These are phyloP conservation scores for Siniperca obscura DNA, from an alignment of 2,797 vertebrate species.

Conservation along the genomic window DNA sequence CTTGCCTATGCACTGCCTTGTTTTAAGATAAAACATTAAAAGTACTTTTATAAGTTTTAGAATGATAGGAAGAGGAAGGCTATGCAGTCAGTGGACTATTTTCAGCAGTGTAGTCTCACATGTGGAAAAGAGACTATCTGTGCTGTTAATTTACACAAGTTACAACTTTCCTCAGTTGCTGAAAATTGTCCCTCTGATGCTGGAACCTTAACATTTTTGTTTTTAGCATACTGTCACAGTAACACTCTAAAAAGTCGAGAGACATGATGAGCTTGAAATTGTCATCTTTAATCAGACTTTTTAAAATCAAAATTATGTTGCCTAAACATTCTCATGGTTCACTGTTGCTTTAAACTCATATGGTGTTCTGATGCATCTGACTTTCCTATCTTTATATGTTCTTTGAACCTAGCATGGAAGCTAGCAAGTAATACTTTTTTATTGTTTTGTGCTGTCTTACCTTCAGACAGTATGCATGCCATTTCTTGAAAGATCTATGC, in stretches of 20 bases:
- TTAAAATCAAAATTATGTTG: not conserved
- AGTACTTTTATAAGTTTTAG: constrained; percentile 41
- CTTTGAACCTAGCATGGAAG: not conserved
- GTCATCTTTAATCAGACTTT: not conserved
- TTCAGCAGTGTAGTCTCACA: constrained; percentile 16
- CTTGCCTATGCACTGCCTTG: constrained; percentile 16
- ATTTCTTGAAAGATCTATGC: constrained; percentile 1
- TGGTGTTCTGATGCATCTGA: not conserved
- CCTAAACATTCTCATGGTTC: not conserved
- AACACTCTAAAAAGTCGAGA: not conserved
- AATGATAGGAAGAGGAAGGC: constrained; percentile 14
- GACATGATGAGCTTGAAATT: not conserved
- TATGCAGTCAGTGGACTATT: not conserved
- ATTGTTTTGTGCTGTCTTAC: not conserved
- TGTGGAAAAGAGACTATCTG: constrained; percentile 11
- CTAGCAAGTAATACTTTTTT: not conserved
- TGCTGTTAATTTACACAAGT: constrained; percentile 19
- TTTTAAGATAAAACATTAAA: constrained; percentile 50
- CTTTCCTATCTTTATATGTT: not conserved
- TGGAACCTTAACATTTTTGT: not conserved
- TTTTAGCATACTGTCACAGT: not conserved
- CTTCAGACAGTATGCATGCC: not conserved
- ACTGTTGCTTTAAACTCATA: not conserved
- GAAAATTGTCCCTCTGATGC: not conserved
- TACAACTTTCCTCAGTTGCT: not conserved